These are phyloP conservation scores for Drosophila subsilvestris DNA, from an alignment of 2,888 invertebrate genomes.

Conservation along the genomic window DNA sequence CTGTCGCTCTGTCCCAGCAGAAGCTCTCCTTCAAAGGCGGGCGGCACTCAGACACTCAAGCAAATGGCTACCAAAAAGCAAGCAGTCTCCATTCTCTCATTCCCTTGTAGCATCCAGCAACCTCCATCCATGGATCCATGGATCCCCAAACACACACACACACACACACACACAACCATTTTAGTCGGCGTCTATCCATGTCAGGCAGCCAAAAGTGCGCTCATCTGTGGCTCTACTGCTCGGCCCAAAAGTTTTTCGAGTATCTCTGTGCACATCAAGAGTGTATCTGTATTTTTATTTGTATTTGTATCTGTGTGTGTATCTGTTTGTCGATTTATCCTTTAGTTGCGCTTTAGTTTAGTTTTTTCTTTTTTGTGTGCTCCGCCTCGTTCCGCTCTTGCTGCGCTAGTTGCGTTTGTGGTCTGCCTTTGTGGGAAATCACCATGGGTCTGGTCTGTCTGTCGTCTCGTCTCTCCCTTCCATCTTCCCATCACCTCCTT, in stretches of 20 bases:
- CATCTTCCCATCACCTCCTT: neutral
- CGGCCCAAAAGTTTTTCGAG: constrained; percentile 67
- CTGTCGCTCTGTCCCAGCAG: constrained; percentile 33
- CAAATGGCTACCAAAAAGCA: constrained; percentile 50
- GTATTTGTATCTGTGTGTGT: constrained; percentile 27
- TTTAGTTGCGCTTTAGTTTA: constrained; percentile 33
- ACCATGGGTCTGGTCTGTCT: constrained; percentile 11
- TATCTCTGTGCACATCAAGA: constrained; percentile 60
- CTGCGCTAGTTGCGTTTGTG: constrained; percentile 55
- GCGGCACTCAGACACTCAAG: constrained; percentile 70
- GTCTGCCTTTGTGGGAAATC: constrained; percentile 51
- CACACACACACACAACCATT: constrained; percentile 35
- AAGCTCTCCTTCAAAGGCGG: constrained; percentile 19
- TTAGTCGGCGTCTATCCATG: constrained; percentile 45
- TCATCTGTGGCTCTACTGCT: constrained; percentile 60
- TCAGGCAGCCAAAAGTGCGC: constrained; percentile 65
- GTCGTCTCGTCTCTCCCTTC: neutral
- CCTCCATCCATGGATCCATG: constrained; percentile 50
- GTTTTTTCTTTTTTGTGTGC: constrained; percentile 9
- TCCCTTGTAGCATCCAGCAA: constrained; percentile 25
- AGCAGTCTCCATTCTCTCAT: constrained; percentile 4
- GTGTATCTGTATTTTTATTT: neutral
- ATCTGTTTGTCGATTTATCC: constrained; percentile 61
- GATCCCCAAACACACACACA: neutral
- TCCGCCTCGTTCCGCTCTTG: constrained; percentile 1